Evolutionary conservation across 2,888 invertebrate species (phyloP), one percentile per base, ranked within the genome.

Genomic region (Parelbella ahira): DNA sequence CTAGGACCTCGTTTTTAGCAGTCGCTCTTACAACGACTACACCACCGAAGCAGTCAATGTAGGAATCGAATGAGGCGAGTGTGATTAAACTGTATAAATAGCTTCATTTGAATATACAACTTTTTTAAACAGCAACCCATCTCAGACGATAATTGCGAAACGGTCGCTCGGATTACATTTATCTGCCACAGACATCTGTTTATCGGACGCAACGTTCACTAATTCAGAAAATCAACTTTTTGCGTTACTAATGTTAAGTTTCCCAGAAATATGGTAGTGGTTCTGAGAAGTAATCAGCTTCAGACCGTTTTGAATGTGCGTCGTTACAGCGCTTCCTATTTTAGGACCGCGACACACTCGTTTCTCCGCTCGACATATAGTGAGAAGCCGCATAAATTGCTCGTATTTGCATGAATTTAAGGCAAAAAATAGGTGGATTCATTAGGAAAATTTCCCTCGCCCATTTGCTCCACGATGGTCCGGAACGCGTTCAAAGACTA

Each of bases 381-480:
- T 49, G 50, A 50, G 56, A 55, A 53, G 45, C 48, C 50, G 63
- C 58, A 58, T 60, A 64, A 69, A 72, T 68, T 63, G 63, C 60
- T 61, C 60, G 55, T 67, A 72, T 72, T 71, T 69, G 61, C 69
- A 71, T 64, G 60, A 58, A 51, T 64, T 62, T 59, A 66, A 62
- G 63, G 64, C 58, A 66, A 66, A 72, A 79, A 75, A 75, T 66
- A 55, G 56, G 53, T 56, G 56, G 58, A 56, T 66, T 66, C 67
- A 60, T 63, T 54, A 49, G 56, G 63, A 64, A 71, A 73, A 68
- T 78, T 75, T 76, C 72, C 54, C 62, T 63, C 66, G 69, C 72
- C 74, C 73, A 75, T 76, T 79, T 72, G 65, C 67, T 49, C 57
- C 51, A 60, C 70, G 69, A 71, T 71, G 72, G 64, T 71, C 71